A percentile compares a stretch with the other conserved stretches of the same genome.
phyloP scores from a whole-genome alignment of 2,888 invertebrate genomes.

The Drosophila rellima region DNA sequence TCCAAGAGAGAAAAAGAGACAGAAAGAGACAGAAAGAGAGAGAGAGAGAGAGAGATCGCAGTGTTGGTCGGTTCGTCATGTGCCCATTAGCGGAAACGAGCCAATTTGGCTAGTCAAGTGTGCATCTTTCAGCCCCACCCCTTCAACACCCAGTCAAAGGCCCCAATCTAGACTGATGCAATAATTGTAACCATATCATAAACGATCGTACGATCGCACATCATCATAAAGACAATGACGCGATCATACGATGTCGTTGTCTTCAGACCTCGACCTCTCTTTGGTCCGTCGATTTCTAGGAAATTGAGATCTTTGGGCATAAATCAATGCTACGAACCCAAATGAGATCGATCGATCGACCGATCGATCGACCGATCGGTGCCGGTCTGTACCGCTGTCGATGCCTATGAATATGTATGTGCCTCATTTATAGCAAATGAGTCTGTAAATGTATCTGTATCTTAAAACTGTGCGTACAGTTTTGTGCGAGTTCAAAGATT shows the following conservation, averaged over 20 bases:
- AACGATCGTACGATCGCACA: constrained; percentile 47
- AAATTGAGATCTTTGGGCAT: constrained; percentile 55
- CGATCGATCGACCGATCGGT: constrained; percentile 11
- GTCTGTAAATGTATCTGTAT: constrained; percentile 1
- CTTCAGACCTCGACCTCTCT: constrained; percentile 60
- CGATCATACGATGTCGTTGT: constrained; percentile 29
- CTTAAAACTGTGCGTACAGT: constrained; percentile 26
- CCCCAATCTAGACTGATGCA: constrained; percentile 62
- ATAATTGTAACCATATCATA: constrained; percentile 58
- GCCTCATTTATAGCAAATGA: constrained; percentile 33
- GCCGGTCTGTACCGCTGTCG: constrained; percentile 49
- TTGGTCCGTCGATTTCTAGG: constrained; percentile 59
- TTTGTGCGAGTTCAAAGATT: constrained; percentile 41
- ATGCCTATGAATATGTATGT: constrained; percentile 60
- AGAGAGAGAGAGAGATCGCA: background rate
- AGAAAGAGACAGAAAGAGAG: constrained; percentile 3
- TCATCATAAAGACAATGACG: constrained; percentile 32
- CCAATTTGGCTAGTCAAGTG: constrained; percentile 58
- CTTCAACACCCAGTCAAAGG: background rate
- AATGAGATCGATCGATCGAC: constrained; percentile 30
- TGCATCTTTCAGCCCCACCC: constrained; percentile 39
- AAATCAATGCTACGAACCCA: constrained; percentile 47
- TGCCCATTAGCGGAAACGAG: constrained; percentile 59
- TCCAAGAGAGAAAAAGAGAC: constrained; percentile 3
- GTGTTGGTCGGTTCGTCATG: constrained; percentile 7